Percentiles rank a stretch among this genome's conserved stretches.
These are phyloP conservation scores for Fragum fragum DNA, from an alignment of 2,888 invertebrate genomes.

Conservation along the genomic window DNA sequence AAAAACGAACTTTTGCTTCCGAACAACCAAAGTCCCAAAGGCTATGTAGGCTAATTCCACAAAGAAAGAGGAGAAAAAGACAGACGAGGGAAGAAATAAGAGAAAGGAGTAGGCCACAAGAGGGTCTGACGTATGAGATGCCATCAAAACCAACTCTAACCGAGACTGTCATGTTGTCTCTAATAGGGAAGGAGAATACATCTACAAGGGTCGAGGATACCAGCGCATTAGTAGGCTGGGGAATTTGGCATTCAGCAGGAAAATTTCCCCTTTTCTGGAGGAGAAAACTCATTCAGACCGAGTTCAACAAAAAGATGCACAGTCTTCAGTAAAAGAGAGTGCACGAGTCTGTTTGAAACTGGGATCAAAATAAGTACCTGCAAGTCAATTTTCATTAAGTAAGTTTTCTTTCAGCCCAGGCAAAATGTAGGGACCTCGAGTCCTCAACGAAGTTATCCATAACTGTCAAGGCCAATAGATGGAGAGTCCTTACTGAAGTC, in stretches of 20 bases:
- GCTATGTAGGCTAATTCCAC: not conserved
- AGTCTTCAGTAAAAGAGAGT: not conserved
- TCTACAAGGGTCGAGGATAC: not conserved
- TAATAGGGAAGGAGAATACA: not conserved
- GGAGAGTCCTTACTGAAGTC: not conserved
- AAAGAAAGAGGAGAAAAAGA: not conserved
- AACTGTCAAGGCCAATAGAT: not conserved
- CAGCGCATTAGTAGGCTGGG: not conserved
- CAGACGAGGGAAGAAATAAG: not conserved
- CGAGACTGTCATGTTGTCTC: not conserved
- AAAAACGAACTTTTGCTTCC: not conserved
- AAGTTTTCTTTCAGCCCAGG: not conserved
- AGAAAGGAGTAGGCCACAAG: not conserved
- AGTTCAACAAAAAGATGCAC: not conserved
- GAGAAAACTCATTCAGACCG: not conserved
- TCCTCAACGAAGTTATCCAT: not conserved
- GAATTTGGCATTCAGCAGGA: not conserved
- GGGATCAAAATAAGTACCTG: not conserved
- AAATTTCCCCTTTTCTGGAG: not conserved
- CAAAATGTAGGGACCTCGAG: not conserved
- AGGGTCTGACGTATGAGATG: not conserved
- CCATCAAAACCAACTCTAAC: not conserved
- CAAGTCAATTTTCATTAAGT: not conserved
- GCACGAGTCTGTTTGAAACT: not conserved
- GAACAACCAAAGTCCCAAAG: not conserved